phyloP scores from a whole-genome alignment of 1,140 invertebrate species.

The Cydia amplana region DNA sequence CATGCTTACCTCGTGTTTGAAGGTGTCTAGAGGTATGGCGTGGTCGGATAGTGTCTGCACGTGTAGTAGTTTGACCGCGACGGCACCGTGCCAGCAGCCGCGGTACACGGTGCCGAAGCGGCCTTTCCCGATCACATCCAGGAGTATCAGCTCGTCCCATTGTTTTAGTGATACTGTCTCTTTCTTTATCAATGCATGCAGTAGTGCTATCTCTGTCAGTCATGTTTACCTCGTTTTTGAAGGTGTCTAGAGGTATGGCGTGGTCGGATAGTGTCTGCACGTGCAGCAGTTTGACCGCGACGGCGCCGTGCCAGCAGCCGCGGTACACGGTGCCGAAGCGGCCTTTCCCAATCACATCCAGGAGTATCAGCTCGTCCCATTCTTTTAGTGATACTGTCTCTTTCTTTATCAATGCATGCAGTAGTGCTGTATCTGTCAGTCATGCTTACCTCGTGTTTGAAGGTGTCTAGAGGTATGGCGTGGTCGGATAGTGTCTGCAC shows the following conservation, averaged over 20 bases:
- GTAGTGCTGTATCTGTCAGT: too few species aligned
- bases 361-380: too few species aligned
- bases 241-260: slow-evolving; percentile 94
- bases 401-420: too few species aligned
- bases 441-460: slow-evolving; percentile 87
- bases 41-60: slow-evolving; percentile 93
- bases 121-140: slow-evolving; percentile 93
- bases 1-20: slow-evolving; percentile 87
- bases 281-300: slow-evolving; percentile 98
- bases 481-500: slow-evolving; percentile 93
- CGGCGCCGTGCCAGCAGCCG: slow-evolving; percentile 98
- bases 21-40: slow-evolving; percentile 94
- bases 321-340: slow-evolving; percentile 97
- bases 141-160: slow-evolving; percentile 92
- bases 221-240: slow-evolving; percentile 87
- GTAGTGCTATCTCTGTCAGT: too few species aligned
- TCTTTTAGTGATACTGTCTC: slow-evolving; percentile 80
- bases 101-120: slow-evolving; percentile 97
- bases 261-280: slow-evolving; percentile 93
- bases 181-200: too few species aligned
- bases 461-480: slow-evolving; percentile 94
- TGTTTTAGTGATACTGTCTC: slow-evolving; percentile 61
- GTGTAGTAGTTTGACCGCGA: slow-evolving; percentile 98
- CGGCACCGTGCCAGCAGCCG: slow-evolving; percentile 98
- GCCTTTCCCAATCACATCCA: slow-evolving; percentile 93